Base-by-base conservation (phyloP, 2,113 vertebrate species). In the Indicator maculatus region DNA sequence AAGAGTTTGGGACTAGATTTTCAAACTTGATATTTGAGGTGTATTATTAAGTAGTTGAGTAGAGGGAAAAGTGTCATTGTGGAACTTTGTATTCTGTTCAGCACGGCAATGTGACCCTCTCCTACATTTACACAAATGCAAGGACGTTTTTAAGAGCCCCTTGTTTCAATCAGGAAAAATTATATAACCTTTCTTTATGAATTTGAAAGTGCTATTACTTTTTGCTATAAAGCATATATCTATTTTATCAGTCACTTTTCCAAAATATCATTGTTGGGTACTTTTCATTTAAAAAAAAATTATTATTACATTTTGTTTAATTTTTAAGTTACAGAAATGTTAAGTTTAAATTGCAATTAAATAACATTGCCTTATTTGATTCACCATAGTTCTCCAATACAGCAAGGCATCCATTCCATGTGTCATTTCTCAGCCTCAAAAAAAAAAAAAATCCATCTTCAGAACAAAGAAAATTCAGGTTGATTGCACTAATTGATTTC, bases 401-500 rank as follows among this genome's bases (percentile, higher is more conserved):
- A 88, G 74, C 16, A 83, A 31, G 38, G 8, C 16, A 33, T 9
- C 38, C 19, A 74, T 77, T 66, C 64, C 24, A 45, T 52, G n/a
- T 83, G 87, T 89, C 76, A 83, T 88, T 70, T 9, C 28, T 59
- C 8, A 26, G 27, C 31, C 67, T 87, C 24, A 60, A 82, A 92
- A 79, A 90, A 65, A 87, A 8, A 1, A 65, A 86, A 8, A 1
- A 61, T 61, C n/a, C 18, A 30, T 70, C n/a, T 18, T 90, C 64
- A 74, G 45, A 96, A 94, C 71, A 88, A 91, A 91, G 74, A 73
- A 94, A 90, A 66, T 83, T 41, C 33, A 38, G 64, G 38, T 73
- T 91, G 86, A 95, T 93, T 86, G 70, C 73, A 78, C 58, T 93
- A 95, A 96, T 88, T 95, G 89, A 90, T 93, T 95, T 86, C 70